Evolutionary conservation across 1,140 invertebrate species (phyloP).

Genomic region (Nixonia krombeini): DNA sequence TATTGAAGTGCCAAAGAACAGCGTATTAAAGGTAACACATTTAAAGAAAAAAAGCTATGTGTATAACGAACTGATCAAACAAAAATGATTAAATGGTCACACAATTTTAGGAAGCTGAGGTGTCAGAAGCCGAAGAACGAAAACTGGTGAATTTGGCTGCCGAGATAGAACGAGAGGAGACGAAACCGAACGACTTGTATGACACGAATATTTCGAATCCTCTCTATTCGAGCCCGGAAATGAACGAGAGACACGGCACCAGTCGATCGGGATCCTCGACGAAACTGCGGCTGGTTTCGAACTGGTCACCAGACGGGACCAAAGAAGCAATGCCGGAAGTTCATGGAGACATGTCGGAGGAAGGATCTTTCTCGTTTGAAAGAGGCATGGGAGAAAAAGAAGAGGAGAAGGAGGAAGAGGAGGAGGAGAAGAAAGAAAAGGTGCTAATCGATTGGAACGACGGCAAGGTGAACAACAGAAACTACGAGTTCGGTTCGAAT

Average conservation of each 20-base stretch:
- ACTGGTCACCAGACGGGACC: conserved; percentile 18
- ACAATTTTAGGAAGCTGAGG: conserved; percentile 34
- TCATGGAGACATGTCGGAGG: background rate
- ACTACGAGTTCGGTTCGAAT: conserved; percentile 4
- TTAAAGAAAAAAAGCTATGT: too few relatives aligned
- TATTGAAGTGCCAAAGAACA: conserved; percentile 46
- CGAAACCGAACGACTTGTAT: conserved; percentile 46
- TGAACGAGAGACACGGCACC: conserved; percentile 8
- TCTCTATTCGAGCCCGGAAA: conserved; percentile 22
- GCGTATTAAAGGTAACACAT: conserved; percentile 33
- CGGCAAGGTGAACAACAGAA: conserved; percentile 7
- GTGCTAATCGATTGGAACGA: background rate
- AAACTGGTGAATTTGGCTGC: conserved; percentile 38
- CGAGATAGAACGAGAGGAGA: conserved; percentile 51
- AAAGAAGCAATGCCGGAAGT: conserved; percentile 26
- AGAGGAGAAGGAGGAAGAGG: background rate
- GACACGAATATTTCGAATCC: conserved; percentile 39
- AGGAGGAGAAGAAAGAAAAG: too few relatives aligned
- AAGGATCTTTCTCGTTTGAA: conserved; percentile 17
- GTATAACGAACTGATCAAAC: background rate
- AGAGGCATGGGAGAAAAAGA: background rate
- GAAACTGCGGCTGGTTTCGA: conserved; percentile 22
- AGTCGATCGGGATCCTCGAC: conserved; percentile 1
- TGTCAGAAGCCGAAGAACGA: conserved; percentile 44
- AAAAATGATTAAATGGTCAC: background rate